Evolutionary conservation across 2,888 invertebrate species (phyloP).

Genomic region (Herminia tarsipennalis): DNA sequence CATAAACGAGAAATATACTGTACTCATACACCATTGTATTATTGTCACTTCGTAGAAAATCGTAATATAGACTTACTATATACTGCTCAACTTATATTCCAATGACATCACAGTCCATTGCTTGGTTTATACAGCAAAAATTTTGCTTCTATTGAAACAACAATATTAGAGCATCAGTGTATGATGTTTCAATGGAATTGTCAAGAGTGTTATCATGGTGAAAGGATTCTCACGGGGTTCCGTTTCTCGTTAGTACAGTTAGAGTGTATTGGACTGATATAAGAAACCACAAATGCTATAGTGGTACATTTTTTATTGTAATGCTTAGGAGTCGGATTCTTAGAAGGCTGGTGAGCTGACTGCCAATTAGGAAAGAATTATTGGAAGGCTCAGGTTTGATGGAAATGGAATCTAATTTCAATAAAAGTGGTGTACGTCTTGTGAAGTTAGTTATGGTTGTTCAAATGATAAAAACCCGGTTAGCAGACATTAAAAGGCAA

Average conservation of each 20-base stretch:
- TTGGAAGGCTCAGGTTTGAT: slow-evolving; percentile 3
- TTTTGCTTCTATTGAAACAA: neutral
- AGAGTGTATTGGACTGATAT: slow-evolving; percentile 30
- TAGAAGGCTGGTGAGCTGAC: slow-evolving; percentile 7
- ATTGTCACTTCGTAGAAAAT: slow-evolving; percentile 36
- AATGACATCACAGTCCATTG: slow-evolving; percentile 12
- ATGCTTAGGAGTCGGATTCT: slow-evolving; percentile 20
- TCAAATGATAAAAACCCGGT: too few species aligned
- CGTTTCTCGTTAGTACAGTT: slow-evolving; percentile 42
- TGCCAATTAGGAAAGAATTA: slow-evolving; percentile 23
- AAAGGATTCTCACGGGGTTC: slow-evolving; percentile 39
- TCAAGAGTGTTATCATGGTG: slow-evolving; percentile 6
- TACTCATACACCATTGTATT: neutral
- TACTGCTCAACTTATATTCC: neutral
- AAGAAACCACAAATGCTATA: slow-evolving; percentile 32
- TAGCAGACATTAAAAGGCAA: too few species aligned
- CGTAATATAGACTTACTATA: neutral
- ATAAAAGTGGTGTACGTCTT: too few species aligned
- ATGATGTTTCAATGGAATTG: neutral
- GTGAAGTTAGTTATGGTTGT: too few species aligned
- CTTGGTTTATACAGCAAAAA: neutral
- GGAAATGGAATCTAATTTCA: neutral
- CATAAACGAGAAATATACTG: neutral
- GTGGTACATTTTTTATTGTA: slow-evolving; percentile 31
- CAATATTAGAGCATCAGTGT: slow-evolving; percentile 12